A percentile compares a stretch with the other conserved stretches of the same genome.
Conservation (phyloP, 2,797 vertebrate genomes). For the Austrolebias charrua region DNA sequence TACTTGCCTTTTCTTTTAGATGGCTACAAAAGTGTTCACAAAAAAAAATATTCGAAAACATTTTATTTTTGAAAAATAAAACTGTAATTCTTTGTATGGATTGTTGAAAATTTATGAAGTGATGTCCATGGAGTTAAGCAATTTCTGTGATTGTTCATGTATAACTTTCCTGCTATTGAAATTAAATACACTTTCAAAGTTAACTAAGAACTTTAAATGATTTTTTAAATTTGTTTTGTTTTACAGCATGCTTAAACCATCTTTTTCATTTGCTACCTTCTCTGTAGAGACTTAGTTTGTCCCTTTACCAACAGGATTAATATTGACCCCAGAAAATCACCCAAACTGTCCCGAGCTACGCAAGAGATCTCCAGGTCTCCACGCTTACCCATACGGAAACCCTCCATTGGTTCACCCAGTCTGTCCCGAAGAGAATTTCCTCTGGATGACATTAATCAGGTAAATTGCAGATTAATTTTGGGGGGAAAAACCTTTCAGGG, state of each 20-base stretch:
- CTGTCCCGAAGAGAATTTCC: constrained; percentile 94
- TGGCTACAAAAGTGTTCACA: too few species aligned
- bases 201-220: constrained; percentile 2
- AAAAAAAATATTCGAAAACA: too few species aligned
- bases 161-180: neutral
- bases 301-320: constrained; percentile 93
- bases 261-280: constrained; percentile 74
- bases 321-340: constrained; percentile 97
- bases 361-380: constrained; percentile 97
- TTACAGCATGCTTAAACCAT: constrained; percentile 74
- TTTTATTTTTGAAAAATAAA: neutral
- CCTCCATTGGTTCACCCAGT: constrained; percentile 95
- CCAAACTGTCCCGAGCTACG: constrained; percentile 90
- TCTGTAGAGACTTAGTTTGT: constrained; percentile 87
- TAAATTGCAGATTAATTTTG: constrained; percentile 59
- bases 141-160: neutral
- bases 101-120: neutral
- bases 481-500: neutral
- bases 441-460: constrained; percentile 96
- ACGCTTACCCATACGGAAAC: constrained; percentile 93
- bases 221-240: constrained; percentile 25
- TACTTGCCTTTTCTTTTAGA: too few species aligned
- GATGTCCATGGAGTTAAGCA: neutral
- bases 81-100: neutral
- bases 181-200: neutral